Evolutionary conservation across 2,888 invertebrate genomes (phyloP).

Genomic region (Cylindroiulus punctatus): DNA sequence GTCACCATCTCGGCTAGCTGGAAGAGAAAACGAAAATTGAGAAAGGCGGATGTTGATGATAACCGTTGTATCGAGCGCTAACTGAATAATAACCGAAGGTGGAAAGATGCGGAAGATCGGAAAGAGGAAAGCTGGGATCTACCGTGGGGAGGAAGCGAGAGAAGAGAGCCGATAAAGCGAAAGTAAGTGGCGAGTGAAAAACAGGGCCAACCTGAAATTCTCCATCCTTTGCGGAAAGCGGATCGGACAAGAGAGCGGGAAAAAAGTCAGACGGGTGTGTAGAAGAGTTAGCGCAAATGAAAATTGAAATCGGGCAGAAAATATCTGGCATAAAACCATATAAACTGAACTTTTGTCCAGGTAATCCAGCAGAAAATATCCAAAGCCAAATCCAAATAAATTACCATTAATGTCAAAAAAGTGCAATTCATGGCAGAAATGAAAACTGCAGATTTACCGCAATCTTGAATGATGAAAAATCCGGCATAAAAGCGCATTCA

Average conservation of each 20-base stretch:
- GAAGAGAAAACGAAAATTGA: background rate
- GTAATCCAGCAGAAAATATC: background rate
- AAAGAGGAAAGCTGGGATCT: no score
- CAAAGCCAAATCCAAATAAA: no score
- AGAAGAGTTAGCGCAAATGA: slow-evolving; percentile 24
- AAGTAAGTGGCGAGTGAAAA: background rate
- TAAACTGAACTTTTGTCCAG: no score
- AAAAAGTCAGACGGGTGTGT: background rate
- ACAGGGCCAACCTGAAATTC: slow-evolving; percentile 52
- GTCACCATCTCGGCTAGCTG: slow-evolving; percentile 98
- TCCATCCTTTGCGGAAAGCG: slow-evolving; percentile 34
- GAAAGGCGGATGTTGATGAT: no score
- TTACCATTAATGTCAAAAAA: no score
- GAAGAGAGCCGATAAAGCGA: background rate
- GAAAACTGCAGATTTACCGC: no score
- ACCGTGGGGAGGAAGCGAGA: no score
- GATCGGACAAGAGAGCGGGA: background rate
- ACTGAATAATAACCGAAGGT: background rate
- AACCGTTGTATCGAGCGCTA: no score
- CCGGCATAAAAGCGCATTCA: no score
- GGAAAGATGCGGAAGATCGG: background rate
- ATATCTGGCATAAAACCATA: no score
- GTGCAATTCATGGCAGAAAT: no score
- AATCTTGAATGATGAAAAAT: no score
- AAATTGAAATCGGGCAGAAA: slow-evolving; percentile 1